phyloP scores from a whole-genome alignment of 2,888 invertebrate genomes.

The Pristionchus arcanus region DNA sequence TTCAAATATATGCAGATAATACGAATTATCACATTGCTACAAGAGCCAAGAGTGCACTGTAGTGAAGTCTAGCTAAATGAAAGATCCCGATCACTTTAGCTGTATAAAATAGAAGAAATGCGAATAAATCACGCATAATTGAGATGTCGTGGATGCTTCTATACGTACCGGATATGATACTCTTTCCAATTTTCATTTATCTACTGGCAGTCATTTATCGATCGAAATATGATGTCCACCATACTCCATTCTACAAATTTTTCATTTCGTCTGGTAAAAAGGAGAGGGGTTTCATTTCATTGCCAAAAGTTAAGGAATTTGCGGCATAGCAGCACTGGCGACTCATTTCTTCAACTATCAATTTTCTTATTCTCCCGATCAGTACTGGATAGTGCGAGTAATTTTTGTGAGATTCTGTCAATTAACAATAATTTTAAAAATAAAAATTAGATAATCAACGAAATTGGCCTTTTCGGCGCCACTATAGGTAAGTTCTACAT shows the following conservation, averaged over 20 bases:
- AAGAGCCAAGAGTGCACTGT: too few relatives aligned
- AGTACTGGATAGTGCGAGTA: neutral
- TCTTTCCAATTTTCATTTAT: neutral
- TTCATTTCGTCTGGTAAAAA: neutral
- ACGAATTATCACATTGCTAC: too few relatives aligned
- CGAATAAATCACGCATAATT: neutral
- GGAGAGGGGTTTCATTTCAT: neutral
- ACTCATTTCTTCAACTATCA: neutral
- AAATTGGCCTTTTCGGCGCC: neutral
- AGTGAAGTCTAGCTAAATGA: too few relatives aligned
- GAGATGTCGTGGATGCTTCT: neutral
- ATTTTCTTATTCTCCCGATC: neutral
- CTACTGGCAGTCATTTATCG: neutral
- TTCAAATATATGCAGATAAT: too few relatives aligned
- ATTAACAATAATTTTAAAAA: neutral
- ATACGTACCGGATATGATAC: neutral
- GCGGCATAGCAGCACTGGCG: neutral
- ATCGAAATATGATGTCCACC: neutral
- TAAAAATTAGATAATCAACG: neutral
- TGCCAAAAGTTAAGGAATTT: neutral
- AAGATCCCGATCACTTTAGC: too few relatives aligned
- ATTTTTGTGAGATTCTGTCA: neutral
- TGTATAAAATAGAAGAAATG: neutral
- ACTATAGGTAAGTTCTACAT: conserved; percentile 5
- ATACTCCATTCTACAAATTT: conserved; percentile 4